These are phyloP conservation scores for Acrocera orbiculus DNA, from an alignment of 2,888 invertebrate species.

Conservation along the genomic window DNA sequence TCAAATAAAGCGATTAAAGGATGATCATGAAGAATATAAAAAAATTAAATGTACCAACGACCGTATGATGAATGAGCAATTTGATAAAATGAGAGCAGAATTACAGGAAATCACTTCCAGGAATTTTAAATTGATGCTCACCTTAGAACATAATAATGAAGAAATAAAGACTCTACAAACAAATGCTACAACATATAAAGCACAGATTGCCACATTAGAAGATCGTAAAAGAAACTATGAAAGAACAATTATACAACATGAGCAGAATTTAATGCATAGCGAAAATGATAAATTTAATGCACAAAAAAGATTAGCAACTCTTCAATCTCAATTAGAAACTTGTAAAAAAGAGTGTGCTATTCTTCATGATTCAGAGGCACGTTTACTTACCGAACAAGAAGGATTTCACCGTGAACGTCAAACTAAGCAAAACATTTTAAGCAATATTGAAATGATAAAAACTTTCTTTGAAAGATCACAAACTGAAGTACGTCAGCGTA, in stretches of 20 bases:
- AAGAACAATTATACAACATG: slow-evolving; percentile 67
- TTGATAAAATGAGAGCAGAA: slow-evolving; percentile 62
- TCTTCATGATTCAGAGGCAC: slow-evolving; percentile 55
- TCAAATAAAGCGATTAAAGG: slow-evolving; percentile 53
- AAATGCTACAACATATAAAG: slow-evolving; percentile 60
- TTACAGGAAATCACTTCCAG: slow-evolving; percentile 52
- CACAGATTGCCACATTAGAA: slow-evolving; percentile 69
- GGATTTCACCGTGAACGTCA: slow-evolving; percentile 57
- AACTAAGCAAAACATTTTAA: slow-evolving; percentile 58
- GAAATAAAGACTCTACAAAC: slow-evolving; percentile 59
- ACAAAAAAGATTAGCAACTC: slow-evolving; percentile 49
- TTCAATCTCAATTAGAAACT: slow-evolving; percentile 61
- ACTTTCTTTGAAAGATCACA: slow-evolving; percentile 72
- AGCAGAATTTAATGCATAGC: slow-evolving; percentile 60
- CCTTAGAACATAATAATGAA: slow-evolving; percentile 70
- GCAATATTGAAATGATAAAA: slow-evolving; percentile 80
- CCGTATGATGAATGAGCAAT: slow-evolving; percentile 63
- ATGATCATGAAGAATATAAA: slow-evolving; percentile 70
- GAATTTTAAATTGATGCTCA: slow-evolving; percentile 64
- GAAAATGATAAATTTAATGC: slow-evolving; percentile 61
- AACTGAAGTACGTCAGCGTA: slow-evolving; percentile 53
- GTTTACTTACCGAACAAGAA: slow-evolving; percentile 68
- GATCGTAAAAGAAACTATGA: slow-evolving; percentile 72
- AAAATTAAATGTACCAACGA: slow-evolving; percentile 72
- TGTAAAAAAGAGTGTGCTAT: slow-evolving; percentile 60